Conservation (phyloP, 2,113 vertebrate species). For the Anthoscopus minutus region DNA sequence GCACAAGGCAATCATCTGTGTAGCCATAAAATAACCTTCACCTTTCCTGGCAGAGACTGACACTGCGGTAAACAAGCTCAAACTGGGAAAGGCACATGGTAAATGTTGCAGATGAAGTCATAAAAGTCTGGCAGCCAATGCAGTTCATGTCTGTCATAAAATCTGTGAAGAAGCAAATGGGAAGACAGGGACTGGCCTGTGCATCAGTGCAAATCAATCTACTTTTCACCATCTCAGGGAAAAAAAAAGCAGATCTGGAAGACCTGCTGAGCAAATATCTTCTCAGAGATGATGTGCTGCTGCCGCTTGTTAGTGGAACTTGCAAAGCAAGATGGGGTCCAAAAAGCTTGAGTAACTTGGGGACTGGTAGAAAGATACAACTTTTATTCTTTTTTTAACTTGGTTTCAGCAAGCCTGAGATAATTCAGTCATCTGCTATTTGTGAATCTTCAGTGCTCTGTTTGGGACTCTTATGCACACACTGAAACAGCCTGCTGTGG, state of each 20-base stretch:
- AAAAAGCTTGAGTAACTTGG: neutral
- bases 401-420: neutral
- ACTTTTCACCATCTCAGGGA: neutral
- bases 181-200: conserved; percentile 33
- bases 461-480: neutral
- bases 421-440: neutral
- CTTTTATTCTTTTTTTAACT: neutral
- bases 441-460: neutral
- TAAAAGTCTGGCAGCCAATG: conserved; percentile 63
- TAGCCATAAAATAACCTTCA: conserved; percentile 61
- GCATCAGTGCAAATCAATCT: conserved; percentile 41
- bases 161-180: conserved; percentile 55
- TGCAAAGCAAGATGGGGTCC: neutral
- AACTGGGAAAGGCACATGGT: conserved; percentile 33
- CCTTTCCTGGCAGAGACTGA: conserved; percentile 48
- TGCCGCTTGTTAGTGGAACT: neutral
- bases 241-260: neutral
- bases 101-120: conserved; percentile 49
- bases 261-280: neutral
- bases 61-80: conserved; percentile 54
- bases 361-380: neutral
- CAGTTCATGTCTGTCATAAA: conserved; percentile 59
- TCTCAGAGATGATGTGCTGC: neutral
- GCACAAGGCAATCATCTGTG: conserved; percentile 43
- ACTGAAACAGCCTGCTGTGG: neutral